These are phyloP conservation scores for Cordylochernes scorpioides DNA, from an alignment of 2,888 invertebrate species.

Conservation along the genomic window DNA sequence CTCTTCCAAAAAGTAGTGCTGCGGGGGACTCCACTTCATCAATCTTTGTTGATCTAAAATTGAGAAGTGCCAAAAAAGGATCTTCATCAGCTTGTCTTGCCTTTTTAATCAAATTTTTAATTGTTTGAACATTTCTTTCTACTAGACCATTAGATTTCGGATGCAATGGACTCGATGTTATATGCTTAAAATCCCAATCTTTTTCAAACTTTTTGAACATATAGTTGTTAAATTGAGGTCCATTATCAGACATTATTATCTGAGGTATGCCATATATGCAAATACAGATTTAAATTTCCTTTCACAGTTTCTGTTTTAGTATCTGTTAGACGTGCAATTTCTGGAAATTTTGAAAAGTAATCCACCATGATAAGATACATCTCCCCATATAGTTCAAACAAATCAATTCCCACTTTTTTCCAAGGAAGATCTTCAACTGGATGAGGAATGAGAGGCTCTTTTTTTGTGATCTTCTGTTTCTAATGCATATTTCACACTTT, in stretches of 20 bases:
- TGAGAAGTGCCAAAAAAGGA: neutral
- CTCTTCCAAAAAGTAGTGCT: too few species aligned
- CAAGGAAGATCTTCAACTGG: neutral
- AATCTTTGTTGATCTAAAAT: neutral
- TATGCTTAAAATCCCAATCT: neutral
- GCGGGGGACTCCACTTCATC: neutral
- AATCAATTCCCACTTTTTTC: neutral
- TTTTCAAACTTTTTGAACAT: neutral
- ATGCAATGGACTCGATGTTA: constrained; percentile 1
- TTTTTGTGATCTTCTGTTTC: neutral
- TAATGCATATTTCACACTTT: neutral
- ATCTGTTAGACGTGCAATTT: neutral
- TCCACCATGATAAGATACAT: neutral
- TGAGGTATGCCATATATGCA: neutral
- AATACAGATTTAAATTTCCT: too few species aligned
- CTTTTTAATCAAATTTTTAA: neutral
- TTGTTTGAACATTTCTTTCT: constrained; percentile 1
- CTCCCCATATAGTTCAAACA: neutral
- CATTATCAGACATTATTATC: neutral
- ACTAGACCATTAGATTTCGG: constrained; percentile 1
- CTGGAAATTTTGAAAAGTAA: neutral
- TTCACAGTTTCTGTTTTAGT: neutral
- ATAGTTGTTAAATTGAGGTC: neutral
- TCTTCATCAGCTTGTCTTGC: neutral
- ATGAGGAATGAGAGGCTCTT: neutral